Evolutionary conservation across 2,888 invertebrate species (phyloP).

Genomic region (Drosophila sordidapex): DNA sequence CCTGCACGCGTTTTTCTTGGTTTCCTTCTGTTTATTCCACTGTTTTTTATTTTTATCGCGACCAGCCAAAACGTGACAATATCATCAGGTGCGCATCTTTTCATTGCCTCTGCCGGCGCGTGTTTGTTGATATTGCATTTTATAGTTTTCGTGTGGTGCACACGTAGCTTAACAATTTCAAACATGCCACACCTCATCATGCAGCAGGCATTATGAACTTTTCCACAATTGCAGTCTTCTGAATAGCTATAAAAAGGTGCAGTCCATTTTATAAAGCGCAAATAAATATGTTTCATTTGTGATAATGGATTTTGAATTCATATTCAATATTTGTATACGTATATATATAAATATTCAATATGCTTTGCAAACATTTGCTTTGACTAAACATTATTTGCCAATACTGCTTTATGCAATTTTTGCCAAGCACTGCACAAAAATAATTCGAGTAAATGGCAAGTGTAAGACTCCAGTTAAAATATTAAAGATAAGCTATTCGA

Average conservation of each 20-base stretch:
- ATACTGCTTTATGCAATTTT: background rate
- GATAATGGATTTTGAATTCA: background rate
- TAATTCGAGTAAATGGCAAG: background rate
- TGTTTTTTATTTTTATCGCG: constrained; percentile 10
- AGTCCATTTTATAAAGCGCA: background rate
- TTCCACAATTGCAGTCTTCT: background rate
- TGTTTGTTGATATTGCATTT: constrained; percentile 65
- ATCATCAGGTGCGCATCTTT: constrained; percentile 60
- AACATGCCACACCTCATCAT: constrained; percentile 15
- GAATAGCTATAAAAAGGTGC: background rate
- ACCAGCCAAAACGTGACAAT: constrained; percentile 70
- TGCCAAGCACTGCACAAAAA: background rate
- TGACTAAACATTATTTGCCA: background rate
- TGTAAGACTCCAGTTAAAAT: background rate
- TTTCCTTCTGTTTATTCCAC: background rate
- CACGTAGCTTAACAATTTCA: constrained; percentile 29
- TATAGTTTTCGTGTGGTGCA: constrained; percentile 30
- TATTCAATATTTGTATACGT: background rate
- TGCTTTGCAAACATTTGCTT: no score
- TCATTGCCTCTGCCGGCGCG: constrained; percentile 4
- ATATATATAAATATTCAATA: no score
- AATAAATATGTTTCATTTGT: background rate
- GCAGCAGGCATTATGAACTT: constrained; percentile 1
- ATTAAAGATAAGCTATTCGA: background rate
- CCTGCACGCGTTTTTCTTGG: background rate